Percentiles rank a stretch among this genome's conserved stretches.
Conservation (phyloP, 2,113 vertebrate genomes). For the Hydrochoerus hydrochaeris region DNA sequence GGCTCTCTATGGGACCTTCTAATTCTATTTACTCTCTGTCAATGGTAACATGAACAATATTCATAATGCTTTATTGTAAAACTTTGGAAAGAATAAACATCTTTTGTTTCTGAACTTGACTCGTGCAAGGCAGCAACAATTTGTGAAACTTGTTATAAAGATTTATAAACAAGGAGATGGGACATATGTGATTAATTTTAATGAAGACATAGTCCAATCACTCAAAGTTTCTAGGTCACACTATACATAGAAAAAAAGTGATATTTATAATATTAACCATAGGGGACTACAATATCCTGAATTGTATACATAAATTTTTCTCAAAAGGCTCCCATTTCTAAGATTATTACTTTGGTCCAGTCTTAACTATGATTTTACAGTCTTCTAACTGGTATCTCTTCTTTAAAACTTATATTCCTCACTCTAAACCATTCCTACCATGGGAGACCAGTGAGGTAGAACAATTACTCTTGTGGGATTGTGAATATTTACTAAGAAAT, state of each 20-base stretch:
- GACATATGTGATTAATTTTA: not conserved
- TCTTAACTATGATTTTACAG: not conserved
- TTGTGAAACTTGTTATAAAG: not conserved
- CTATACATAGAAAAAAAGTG: not conserved
- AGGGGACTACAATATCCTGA: not conserved
- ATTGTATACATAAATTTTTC: not conserved
- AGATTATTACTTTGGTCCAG: not conserved
- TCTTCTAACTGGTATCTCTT: not conserved
- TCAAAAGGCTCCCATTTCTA: not conserved
- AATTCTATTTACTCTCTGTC: not conserved
- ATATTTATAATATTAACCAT: not conserved
- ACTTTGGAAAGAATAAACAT: not conserved
- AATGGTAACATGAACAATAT: not conserved
- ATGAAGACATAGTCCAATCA: not conserved
- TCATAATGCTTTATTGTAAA: not conserved
- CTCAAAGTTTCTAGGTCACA: not conserved
- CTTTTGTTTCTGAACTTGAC: conserved; percentile 8
- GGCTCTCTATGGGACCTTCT: not conserved
- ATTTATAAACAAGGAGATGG: not conserved
- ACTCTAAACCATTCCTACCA: not conserved
- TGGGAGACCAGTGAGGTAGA: not conserved
- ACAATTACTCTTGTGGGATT: not conserved
- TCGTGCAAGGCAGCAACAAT: not conserved
- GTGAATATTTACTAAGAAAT: not conserved
- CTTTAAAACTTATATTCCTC: not conserved